phyloP scores from a whole-genome alignment of 2,797 vertebrate genomes.

The Hippocampus kuda region DNA sequence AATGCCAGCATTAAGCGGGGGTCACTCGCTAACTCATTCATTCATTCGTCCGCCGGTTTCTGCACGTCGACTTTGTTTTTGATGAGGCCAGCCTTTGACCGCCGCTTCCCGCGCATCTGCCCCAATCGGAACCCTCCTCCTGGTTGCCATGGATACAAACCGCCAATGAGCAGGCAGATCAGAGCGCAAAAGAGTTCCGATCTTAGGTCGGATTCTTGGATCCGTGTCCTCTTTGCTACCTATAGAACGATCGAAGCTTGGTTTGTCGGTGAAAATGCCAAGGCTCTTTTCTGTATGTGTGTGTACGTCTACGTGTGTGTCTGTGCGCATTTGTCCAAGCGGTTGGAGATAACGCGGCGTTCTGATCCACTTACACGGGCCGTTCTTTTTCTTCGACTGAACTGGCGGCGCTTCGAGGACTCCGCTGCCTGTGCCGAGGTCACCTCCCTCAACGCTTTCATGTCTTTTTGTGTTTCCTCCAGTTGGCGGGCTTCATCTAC shows the following conservation, averaged over 20 bases:
- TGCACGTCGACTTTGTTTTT: slow-evolving; percentile 10
- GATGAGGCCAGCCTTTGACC: slow-evolving; percentile 40
- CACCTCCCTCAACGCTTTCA: slow-evolving; percentile 7
- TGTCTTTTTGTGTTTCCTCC: slow-evolving; percentile 58
- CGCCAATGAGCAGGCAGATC: slow-evolving; percentile 35
- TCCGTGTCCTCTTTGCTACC: slow-evolving; percentile 11
- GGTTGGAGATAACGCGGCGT: slow-evolving; percentile 19
- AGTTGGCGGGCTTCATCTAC: slow-evolving; percentile 97
- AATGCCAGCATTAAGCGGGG: slow-evolving; percentile 27
- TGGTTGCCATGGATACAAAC: slow-evolving; percentile 51
- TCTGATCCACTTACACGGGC: slow-evolving; percentile 46
- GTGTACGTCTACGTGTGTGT: slow-evolving; percentile 5
- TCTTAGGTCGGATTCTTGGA: slow-evolving; percentile 26
- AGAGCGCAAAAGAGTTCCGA: slow-evolving; percentile 24
- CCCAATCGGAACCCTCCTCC: slow-evolving; percentile 38
- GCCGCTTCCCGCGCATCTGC: slow-evolving; percentile 36
- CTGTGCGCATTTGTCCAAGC: slow-evolving; percentile 5
- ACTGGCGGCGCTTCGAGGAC: too few species aligned
- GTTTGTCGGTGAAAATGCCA: not conserved
- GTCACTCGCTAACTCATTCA: slow-evolving; percentile 14
- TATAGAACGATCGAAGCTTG: not conserved
- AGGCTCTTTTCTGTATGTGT: not conserved
- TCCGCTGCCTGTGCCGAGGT: not conserved
- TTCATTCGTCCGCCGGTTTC: slow-evolving; percentile 1
- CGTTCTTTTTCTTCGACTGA: not conserved